phyloP scores from a whole-genome alignment of 2,797 vertebrate species.

The Myiotriccus ornatus region DNA sequence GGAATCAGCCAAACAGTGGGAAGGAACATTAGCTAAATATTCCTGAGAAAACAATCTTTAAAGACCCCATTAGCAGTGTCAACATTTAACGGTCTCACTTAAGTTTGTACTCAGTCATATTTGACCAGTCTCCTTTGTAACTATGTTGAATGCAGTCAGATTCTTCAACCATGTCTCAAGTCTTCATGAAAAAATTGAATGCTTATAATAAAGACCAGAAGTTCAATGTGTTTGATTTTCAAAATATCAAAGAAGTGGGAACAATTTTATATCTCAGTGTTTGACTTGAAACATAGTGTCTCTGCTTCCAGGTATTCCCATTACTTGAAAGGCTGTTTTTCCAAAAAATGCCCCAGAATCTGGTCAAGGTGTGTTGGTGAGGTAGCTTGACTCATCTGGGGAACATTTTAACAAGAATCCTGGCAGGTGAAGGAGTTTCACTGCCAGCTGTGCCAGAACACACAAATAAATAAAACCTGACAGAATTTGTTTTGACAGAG shows the following conservation, averaged over 20 bases:
- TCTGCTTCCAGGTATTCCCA: neutral
- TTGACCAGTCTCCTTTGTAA: neutral
- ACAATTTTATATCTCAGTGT: neutral
- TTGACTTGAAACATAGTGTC: neutral
- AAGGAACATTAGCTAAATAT: neutral
- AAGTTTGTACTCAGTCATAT: neutral
- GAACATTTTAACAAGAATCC: neutral
- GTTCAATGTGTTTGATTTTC: neutral
- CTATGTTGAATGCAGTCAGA: neutral
- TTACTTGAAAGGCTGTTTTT: neutral
- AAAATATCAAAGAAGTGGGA: neutral
- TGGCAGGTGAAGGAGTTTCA: neutral
- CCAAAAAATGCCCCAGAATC: neutral
- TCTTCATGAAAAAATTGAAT: neutral
- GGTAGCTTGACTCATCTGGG: neutral
- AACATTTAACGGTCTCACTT: neutral
- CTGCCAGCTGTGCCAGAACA: constrained; percentile 7
- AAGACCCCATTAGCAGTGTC: neutral
- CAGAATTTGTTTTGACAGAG: constrained; percentile 30
- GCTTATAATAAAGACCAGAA: neutral
- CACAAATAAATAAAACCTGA: constrained; percentile 9
- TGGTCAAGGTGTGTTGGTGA: neutral
- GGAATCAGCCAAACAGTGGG: neutral
- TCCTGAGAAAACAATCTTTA: constrained; percentile 1
- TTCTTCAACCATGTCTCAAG: neutral